phyloP scores from a whole-genome alignment of 2,113 vertebrate genomes.

The Lota lota region DNA sequence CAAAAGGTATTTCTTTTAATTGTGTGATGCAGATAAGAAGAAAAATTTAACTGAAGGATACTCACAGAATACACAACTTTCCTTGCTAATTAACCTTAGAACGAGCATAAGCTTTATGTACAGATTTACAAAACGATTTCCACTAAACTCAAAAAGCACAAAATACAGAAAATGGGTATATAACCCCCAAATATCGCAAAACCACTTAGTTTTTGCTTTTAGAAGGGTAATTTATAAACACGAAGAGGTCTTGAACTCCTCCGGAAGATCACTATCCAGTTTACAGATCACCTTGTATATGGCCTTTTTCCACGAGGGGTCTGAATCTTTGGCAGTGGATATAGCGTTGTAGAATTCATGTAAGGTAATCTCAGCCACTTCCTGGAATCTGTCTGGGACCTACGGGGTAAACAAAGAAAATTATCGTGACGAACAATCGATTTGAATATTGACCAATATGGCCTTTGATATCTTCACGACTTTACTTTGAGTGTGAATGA shows the following conservation, averaged over 20 bases:
- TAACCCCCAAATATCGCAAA: constrained; percentile 16
- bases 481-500: too few species aligned
- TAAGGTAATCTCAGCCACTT: constrained; percentile 88
- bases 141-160: constrained; percentile 32
- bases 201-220: background rate
- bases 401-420: constrained; percentile 48
- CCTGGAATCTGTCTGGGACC: constrained; percentile 91
- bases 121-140: constrained; percentile 39
- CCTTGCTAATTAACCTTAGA: background rate
- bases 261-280: constrained; percentile 91
- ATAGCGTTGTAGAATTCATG: constrained; percentile 92
- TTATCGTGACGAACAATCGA: background rate
- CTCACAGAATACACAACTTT: constrained; percentile 24
- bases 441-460: background rate
- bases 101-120: constrained; percentile 24
- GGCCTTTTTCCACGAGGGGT: constrained; percentile 96
- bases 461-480: too few species aligned
- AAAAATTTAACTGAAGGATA: background rate
- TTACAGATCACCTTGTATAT: constrained; percentile 99
- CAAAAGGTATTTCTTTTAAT: background rate
- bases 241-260: constrained; percentile 84
- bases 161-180: constrained; percentile 37
- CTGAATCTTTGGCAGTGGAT: constrained; percentile 82
- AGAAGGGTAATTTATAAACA: constrained; percentile 66
- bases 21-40: background rate